Conservation (phyloP, 2,888 invertebrate species). For the Aspidiotus rigidus region DNA sequence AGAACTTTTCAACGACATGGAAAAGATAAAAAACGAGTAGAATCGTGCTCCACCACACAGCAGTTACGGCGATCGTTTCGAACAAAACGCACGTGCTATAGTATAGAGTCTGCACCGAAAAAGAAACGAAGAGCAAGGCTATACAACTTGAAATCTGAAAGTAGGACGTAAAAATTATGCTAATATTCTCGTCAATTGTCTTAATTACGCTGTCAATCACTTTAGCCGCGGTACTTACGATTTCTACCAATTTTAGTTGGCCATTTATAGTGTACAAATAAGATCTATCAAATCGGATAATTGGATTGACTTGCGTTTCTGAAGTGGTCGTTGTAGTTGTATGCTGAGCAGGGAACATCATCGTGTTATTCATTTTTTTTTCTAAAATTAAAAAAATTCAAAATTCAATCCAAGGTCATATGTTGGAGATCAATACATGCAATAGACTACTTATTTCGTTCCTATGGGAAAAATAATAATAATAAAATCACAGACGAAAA, state of each 20-base stretch:
- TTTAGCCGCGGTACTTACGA: constrained; percentile 51
- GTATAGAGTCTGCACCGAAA: constrained; percentile 15
- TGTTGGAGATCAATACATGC: too few species aligned
- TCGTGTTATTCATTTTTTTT: constrained; percentile 40
- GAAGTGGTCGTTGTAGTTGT: constrained; percentile 52
- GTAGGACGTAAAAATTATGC: too few species aligned
- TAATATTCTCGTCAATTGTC: too few species aligned
- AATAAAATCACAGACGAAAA: too few species aligned
- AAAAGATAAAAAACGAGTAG: constrained; percentile 70
- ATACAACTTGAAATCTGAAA: constrained; percentile 29
- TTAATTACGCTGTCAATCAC: too few species aligned
- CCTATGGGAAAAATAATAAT: too few species aligned
- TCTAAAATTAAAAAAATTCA: neutral
- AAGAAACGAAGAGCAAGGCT: constrained; percentile 33
- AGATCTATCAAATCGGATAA: constrained; percentile 60
- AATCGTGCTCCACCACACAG: constrained; percentile 75
- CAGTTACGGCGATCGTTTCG: constrained; percentile 69
- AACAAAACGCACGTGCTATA: constrained; percentile 48
- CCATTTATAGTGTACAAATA: constrained; percentile 66
- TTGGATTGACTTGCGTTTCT: constrained; percentile 54
- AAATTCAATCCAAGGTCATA: too few species aligned
- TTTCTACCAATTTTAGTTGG: constrained; percentile 62
- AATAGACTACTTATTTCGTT: too few species aligned
- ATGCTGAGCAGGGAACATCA: constrained; percentile 61
- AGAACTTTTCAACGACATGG: constrained; percentile 75